A percentile compares a stretch with the other conserved stretches of the same genome.
Evolutionary conservation across 1,140 invertebrate species (phyloP).

Genomic region (Nephila pilipes): DNA sequence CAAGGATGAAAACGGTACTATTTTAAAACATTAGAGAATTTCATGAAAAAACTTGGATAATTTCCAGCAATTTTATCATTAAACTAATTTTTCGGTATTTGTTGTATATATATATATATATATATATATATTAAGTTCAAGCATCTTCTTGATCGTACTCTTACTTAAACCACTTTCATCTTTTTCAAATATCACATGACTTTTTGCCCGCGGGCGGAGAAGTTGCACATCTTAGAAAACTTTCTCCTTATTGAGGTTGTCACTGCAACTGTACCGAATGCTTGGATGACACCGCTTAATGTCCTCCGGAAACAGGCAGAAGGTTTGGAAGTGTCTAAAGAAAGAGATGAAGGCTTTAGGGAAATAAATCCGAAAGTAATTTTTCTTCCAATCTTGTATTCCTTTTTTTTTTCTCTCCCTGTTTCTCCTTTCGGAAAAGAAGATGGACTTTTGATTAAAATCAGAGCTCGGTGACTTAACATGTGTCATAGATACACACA

Average conservation of each 20-base stretch:
- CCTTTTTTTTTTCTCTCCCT: not conserved
- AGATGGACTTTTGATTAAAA: constrained; percentile 12
- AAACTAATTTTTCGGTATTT: too few relatives aligned
- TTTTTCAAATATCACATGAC: not conserved
- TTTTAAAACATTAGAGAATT: too few relatives aligned
- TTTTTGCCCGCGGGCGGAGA: not conserved
- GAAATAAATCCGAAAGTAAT: not conserved
- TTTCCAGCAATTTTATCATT: too few relatives aligned
- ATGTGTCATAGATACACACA: too few relatives aligned
- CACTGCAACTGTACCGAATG: not conserved
- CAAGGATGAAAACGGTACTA: too few relatives aligned
- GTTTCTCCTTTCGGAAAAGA: not conserved
- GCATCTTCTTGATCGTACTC: not conserved
- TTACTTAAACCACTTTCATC: constrained; percentile 2
- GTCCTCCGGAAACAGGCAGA: constrained; percentile 27
- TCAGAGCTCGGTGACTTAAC: not conserved
- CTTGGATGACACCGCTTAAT: constrained; percentile 7
- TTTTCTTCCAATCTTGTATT: not conserved
- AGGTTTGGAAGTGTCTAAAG: not conserved
- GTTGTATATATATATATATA: too few relatives aligned
- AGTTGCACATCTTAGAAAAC: constrained; percentile 43
- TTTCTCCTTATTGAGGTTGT: constrained; percentile 29
- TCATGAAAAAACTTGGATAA: too few relatives aligned
- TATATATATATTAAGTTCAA: too few relatives aligned
- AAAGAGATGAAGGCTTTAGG: not conserved